Conservation (phyloP, 2,797 vertebrate species). For the Anguilla megastoma region DNA sequence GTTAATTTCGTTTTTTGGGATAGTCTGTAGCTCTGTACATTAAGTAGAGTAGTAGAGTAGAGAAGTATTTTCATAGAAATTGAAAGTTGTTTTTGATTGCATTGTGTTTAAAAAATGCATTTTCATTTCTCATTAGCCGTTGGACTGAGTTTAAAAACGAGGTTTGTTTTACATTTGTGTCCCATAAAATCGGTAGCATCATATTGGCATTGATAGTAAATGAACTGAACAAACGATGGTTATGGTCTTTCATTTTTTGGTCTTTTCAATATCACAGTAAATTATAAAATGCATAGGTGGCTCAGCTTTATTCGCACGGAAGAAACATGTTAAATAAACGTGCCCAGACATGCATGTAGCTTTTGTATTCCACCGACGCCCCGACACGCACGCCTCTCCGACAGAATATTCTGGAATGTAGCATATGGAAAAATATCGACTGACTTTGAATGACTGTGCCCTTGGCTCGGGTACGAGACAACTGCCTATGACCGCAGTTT, state of each 20-base stretch:
- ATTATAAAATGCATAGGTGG: not conserved
- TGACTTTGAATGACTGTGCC: not conserved
- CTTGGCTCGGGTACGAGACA: not conserved
- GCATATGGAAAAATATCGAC: not conserved
- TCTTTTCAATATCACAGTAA: not conserved
- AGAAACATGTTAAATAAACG: not conserved
- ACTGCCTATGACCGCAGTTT: not conserved
- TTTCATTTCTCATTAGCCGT: slow-evolving; percentile 69
- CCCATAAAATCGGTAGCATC: not conserved
- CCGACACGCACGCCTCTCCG: not conserved
- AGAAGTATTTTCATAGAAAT: slow-evolving; percentile 76
- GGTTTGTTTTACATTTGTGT: slow-evolving; percentile 36
- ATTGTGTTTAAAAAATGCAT: slow-evolving; percentile 53
- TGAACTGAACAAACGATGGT: not conserved
- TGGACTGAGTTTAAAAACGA: slow-evolving; percentile 67
- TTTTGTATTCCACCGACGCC: no score
- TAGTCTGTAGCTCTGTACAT: slow-evolving; percentile 84
- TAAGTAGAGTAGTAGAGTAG: slow-evolving; percentile 46
- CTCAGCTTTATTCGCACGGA: not conserved
- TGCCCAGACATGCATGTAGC: not conserved
- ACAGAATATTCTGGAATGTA: not conserved
- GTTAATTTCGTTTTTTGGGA: slow-evolving; percentile 94
- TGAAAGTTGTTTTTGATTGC: slow-evolving; percentile 75
- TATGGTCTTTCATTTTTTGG: not conserved
- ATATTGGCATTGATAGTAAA: not conserved